Evolutionary conservation across 2,888 invertebrate species (phyloP), one percentile per base, ranked within the genome.

Genomic region (Fragum whitleyi): DNA sequence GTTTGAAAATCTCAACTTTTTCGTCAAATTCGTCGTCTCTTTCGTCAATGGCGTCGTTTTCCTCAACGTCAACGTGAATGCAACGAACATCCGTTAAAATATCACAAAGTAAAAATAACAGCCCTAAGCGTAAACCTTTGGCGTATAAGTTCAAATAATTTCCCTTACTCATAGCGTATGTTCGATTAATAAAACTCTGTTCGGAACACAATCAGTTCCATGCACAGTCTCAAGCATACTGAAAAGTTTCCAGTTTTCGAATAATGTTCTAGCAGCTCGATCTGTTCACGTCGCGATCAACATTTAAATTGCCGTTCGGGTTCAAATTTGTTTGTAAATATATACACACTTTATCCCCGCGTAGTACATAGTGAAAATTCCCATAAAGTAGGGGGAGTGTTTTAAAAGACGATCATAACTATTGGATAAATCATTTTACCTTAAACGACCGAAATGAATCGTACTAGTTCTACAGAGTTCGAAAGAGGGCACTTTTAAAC

Each of bases 1-100:
- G 73, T 62, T 88, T 87, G 59, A 87, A 85, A 51, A 61, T 79
- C 77, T 85, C 84, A 39, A 88, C 81, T 70, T 82, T 82, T 23
- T 82, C 79, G n/a, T 28, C 55, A 26, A 71, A 42, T 11, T 62
- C 2, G 6, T 70, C 26, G 19, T 65, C 65, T 23, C 2, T 21
- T 26, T 65, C 65, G 11, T 26, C 42, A 42, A 21, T 1, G 19
- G 39, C 36, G 23, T 21, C 47, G 26, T 26, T 11, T 23, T 2
- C 3, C 2, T 23, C n/a, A 23, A 26, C 57, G 47, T 47, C 47
- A 16, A 47, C 47, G 42, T 32, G 23, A 14, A 65, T 23, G 26
- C 65, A 65, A 39, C 36, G 21, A 39, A 65, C 36, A 39, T 42
- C 65, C 9, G 23, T n/a, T 26, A 65, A 21, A 16, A 65, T 19